phyloP scores from a whole-genome alignment of 2,888 invertebrate genomes.

The Agrochola macilenta region DNA sequence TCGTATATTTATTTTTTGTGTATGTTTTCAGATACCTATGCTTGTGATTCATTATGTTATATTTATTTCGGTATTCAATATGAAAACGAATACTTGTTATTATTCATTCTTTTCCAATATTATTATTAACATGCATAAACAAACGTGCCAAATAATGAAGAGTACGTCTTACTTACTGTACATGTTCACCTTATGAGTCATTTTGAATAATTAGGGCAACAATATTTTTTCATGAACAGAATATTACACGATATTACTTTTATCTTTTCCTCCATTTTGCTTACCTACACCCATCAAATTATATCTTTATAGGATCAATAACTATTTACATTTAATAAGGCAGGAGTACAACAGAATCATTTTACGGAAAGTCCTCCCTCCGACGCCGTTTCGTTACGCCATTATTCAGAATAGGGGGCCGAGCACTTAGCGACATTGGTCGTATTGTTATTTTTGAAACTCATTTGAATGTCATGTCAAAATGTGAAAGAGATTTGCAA shows the following conservation, averaged over 20 bases:
- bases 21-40: constrained; percentile 7
- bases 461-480: constrained; percentile 78
- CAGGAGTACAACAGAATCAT: constrained; percentile 67
- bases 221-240: constrained; percentile 13
- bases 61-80: background rate
- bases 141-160: background rate
- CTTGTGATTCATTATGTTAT: background rate
- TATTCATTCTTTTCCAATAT: background rate
- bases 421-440: constrained; percentile 73
- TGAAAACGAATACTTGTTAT: background rate
- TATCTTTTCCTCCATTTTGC: constrained; percentile 47
- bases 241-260: constrained; percentile 24
- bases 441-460: constrained; percentile 81
- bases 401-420: constrained; percentile 77
- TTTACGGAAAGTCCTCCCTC: constrained; percentile 73
- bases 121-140: background rate
- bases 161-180: background rate
- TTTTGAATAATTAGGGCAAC: background rate
- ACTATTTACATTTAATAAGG: constrained; percentile 70
- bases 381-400: constrained; percentile 75
- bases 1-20: constrained; percentile 1
- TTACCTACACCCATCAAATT: constrained; percentile 47
- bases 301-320: constrained; percentile 67
- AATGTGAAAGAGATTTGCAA: constrained; percentile 63
- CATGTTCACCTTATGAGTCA: background rate